Evolutionary conservation across 23 tunicate species (phyloP).

Genomic region (Styela clava): DNA sequence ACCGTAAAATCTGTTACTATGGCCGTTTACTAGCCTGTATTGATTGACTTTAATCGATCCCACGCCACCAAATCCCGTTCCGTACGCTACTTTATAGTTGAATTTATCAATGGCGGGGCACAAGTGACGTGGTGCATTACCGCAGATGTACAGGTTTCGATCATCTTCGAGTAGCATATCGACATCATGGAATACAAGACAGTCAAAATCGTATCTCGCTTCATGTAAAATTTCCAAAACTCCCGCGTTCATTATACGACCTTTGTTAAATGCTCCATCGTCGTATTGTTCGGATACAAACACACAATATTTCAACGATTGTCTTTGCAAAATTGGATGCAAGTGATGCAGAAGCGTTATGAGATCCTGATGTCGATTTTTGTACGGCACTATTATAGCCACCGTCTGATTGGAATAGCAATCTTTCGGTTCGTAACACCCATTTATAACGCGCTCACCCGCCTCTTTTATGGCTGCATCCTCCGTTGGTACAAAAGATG

Average conservation of each 20-base stretch:
- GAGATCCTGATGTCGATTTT: slow-evolving; percentile 78
- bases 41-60: slow-evolving; percentile 58
- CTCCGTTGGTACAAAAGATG: slow-evolving; percentile 18
- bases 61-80: slow-evolving; percentile 94
- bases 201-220: slow-evolving; percentile 39
- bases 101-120: slow-evolving; percentile 97
- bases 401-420: slow-evolving; percentile 66
- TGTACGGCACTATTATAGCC: slow-evolving; percentile 93
- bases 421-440: slow-evolving; percentile 55
- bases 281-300: slow-evolving; percentile 91
- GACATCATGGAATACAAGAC: slow-evolving; percentile 95
- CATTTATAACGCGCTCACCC: slow-evolving; percentile 28
- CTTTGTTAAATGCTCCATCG: slow-evolving; percentile 92
- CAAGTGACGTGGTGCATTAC: slow-evolving; percentile 55
- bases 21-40: slow-evolving; percentile 73
- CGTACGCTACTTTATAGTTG: slow-evolving; percentile 75
- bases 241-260: slow-evolving; percentile 91
- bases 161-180: slow-evolving; percentile 95
- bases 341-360: slow-evolving; percentile 55
- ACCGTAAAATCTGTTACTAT: slow-evolving; percentile 92
- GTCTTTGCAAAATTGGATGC: slow-evolving; percentile 77
- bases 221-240: slow-evolving; percentile 49
- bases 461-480: slow-evolving; percentile 42
- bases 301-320: slow-evolving; percentile 64
- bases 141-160: slow-evolving; percentile 72